These are phyloP conservation scores for Leptoteleia sp. DNA, from an alignment of 1,140 invertebrate genomes.

Conservation along the genomic window DNA sequence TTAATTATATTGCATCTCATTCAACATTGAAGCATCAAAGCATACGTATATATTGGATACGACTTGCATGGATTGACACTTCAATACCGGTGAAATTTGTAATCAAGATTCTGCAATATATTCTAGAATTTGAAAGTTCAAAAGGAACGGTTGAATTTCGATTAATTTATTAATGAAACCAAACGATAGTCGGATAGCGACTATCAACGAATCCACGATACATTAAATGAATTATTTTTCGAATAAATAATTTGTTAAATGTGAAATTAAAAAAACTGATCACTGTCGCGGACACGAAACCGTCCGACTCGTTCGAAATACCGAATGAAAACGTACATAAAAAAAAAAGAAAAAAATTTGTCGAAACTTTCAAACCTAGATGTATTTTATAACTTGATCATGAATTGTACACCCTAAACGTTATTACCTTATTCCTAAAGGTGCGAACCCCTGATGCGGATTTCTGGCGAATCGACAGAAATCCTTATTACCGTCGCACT, in stretches of 20 bases:
- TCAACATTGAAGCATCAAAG: conserved; percentile 34
- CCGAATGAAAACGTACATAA: too few relatives aligned
- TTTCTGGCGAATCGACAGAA: conserved; percentile 54
- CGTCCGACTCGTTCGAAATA: too few relatives aligned
- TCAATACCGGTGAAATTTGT: conserved; percentile 32
- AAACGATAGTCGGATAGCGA: too few relatives aligned
- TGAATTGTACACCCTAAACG: conserved; percentile 67
- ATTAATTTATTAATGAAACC: too few relatives aligned
- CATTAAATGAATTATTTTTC: too few relatives aligned
- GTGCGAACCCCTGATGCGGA: conserved; percentile 69
- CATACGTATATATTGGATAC: conserved; percentile 33
- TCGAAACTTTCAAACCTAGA: conserved; percentile 36
- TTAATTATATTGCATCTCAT: conserved; percentile 58
- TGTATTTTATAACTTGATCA: conserved; percentile 25
- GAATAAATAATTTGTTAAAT: too few relatives aligned
- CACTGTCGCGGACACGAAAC: too few relatives aligned
- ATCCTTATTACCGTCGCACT: conserved; percentile 59
- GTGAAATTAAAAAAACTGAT: too few relatives aligned
- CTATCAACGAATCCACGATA: too few relatives aligned
- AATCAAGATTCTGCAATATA: conserved; percentile 39
- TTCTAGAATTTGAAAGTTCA: conserved; percentile 48
- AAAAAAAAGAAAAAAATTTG: too few relatives aligned
- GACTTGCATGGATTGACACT: conserved; percentile 35
- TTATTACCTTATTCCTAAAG: conserved; percentile 72
- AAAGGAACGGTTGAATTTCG: too few relatives aligned